Evolutionary conservation across 1,140 invertebrate genomes (phyloP), one percentile per base, ranked within the genome.

Genomic region (Ctenoplectra terminalis): DNA sequence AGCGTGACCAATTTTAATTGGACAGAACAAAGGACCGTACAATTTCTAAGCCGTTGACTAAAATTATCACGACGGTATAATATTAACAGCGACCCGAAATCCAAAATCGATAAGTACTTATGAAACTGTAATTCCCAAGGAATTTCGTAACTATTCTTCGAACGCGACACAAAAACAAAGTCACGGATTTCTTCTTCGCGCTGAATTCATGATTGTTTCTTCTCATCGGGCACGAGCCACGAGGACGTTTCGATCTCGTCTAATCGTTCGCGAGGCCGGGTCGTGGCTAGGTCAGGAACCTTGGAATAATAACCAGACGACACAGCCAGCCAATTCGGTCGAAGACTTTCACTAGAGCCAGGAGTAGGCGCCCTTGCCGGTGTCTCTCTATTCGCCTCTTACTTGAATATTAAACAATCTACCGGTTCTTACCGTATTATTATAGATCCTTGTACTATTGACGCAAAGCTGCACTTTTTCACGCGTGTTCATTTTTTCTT

Each of bases 301-400:
- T 87, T 88, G 85, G 71, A 81, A 86, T 73, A 76, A 50, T 69
- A 66, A 73, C 50, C 60, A 85, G 60, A 50, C 80, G 63, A 58
- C 82, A 61, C 52, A 60, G 64, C 69, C 78, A 61, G 66, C 70
- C 60, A 87, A 87, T 89, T 89, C 67, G 83, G 73, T 88, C 46
- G 67, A 31, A 29, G 48, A 87, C 85, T 87, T 87, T 87, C 86
- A 87, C 86, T 63, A 9, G 79, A 64, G 31, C 56, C 31, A 8
- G 64, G 75, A 85, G 71, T 63, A 75, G 82, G n/a, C 85, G 89
- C 89, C 88, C 89, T 90, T 90, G 89, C 37, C 11, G 37, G 26
- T 15, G 56, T 11, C 70, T 34, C 31, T 26, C 72, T 67, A 29
- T 67, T 76, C 69, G 81, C 82, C 83, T 73, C 80, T 89, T 79